These are phyloP conservation scores for Netelia melanura DNA, from an alignment of 2,888 invertebrate genomes.

Conservation along the genomic window DNA sequence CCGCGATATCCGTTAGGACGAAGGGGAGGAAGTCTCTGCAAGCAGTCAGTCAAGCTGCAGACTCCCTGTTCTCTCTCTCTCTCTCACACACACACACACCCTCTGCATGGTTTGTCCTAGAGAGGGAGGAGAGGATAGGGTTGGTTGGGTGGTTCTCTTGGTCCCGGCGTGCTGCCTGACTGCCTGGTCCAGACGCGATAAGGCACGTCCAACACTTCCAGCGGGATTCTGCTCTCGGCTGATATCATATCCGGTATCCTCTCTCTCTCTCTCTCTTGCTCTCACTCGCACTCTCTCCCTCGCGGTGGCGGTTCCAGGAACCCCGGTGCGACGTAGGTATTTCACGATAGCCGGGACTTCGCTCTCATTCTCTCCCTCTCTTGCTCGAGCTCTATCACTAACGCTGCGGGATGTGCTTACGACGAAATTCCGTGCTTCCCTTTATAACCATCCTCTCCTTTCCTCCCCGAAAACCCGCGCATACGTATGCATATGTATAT, in stretches of 20 bases:
- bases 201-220: slow-evolving; percentile 84
- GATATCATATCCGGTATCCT: slow-evolving; percentile 81
- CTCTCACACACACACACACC: background rate
- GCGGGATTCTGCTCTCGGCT: slow-evolving; percentile 81
- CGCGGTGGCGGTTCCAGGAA: slow-evolving; percentile 12
- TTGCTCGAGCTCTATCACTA: slow-evolving; percentile 62
- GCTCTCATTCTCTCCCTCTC: slow-evolving; percentile 52
- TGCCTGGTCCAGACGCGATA: slow-evolving; percentile 83
- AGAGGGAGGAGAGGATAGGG: slow-evolving; percentile 30
- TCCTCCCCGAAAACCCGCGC: slow-evolving; percentile 10
- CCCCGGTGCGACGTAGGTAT: slow-evolving; percentile 74
- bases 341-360: slow-evolving; percentile 75
- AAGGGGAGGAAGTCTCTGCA: slow-evolving; percentile 71
- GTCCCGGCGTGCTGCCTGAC: slow-evolving; percentile 70
- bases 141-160: slow-evolving; percentile 54
- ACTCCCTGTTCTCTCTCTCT: slow-evolving; percentile 32
- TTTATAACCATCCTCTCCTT: slow-evolving; percentile 44
- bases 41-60: slow-evolving; percentile 78
- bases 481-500: slow-evolving; percentile 21
- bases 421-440: slow-evolving; percentile 65
- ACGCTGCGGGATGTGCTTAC: slow-evolving; percentile 65
- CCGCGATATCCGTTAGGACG: slow-evolving; percentile 66
- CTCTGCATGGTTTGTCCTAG: slow-evolving; percentile 35
- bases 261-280: slow-evolving; percentile 61
- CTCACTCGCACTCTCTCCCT: slow-evolving; percentile 53